Base-by-base conservation (phyloP, 2,888 invertebrate genomes). In the Hemaris fuciformis region DNA sequence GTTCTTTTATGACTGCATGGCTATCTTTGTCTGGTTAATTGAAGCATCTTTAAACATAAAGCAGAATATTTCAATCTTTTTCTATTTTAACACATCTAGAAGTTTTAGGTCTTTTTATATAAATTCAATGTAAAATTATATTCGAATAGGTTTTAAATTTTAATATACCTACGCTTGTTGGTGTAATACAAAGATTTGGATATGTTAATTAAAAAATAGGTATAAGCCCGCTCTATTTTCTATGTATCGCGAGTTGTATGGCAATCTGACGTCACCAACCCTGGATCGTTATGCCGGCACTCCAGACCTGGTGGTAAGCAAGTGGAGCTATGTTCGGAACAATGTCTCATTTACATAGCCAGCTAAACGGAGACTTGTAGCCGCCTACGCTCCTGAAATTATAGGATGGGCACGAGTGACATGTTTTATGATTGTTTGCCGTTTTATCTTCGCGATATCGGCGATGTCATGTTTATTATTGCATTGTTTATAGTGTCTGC, bases 281-380 rank as follows among this genome's bases (percentile, higher is more conserved):
- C 31, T 53, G 31, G 3, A 8, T 8, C 7, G 27, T 31, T 18
- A 10, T 18, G 31, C 8, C 18, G 31, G 31, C 27, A 53, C 4
- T 27, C 27, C 53, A 53, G 27, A 3, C 3, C 10, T 22, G n/a
- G 45, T 15, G 31, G 25, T 27, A 45, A 43, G 45, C 43, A 59
- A 45, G 18, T 7, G 53, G 18, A 53, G 15, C 53, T 53, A 53
- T 53, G 31, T 48, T 8, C 18, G 53, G 18, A 53, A 59, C 46
- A 38, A 34, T 60, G 46, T 45, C 53, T 53, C 53, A 53, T 53
- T 53, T 53, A 53, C 53, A 53, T 53, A 53, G 53, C 27, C 27
- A 15, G 18, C n/a, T 53, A 53, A 53, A 53, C 53, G 53, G 27
- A 31, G 53, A 53, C 31, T 53, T 53, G 53, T 53, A 53, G 18